Evolutionary conservation across 2,113 vertebrate species (phyloP).

Genomic region (Carollia perspicillata): DNA sequence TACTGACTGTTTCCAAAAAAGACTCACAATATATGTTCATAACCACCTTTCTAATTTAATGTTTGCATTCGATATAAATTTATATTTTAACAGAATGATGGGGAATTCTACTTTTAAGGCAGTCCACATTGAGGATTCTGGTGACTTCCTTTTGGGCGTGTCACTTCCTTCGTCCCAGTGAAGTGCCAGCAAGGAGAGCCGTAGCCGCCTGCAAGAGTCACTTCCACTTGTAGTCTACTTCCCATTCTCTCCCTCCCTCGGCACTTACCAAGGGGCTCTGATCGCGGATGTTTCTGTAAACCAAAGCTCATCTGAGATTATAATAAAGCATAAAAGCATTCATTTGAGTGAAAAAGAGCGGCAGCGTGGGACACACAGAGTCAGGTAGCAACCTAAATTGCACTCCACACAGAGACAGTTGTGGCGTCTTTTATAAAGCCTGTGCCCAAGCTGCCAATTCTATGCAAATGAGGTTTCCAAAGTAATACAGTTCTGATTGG

Average conservation of each 20-base stretch:
- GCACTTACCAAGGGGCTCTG: conserved; percentile 43
- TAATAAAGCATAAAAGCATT: not conserved
- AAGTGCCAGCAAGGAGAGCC: not conserved
- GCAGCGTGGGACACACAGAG: not conserved
- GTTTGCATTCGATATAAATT: not conserved
- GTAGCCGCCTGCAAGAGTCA: not conserved
- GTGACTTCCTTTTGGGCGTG: not conserved
- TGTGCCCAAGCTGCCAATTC: not conserved
- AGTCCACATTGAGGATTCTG: not conserved
- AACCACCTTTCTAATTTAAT: not conserved
- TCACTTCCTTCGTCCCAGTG: conserved; percentile 24
- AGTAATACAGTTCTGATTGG: not conserved
- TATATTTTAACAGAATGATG: not conserved
- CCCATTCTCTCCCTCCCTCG: not conserved
- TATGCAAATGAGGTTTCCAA: not conserved
- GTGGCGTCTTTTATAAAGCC: not conserved
- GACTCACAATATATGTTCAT: not conserved
- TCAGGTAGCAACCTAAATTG: not conserved
- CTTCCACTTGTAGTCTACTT: conserved; percentile 28
- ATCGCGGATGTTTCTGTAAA: not conserved
- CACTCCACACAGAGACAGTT: not conserved
- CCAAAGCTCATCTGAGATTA: not conserved
- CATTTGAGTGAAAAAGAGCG: too few relatives aligned
- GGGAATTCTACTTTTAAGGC: not conserved
- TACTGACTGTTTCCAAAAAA: not conserved